These are phyloP conservation scores for Drosophila lacertosa DNA, from an alignment of 1,140 invertebrate species.

Conservation along the genomic window DNA sequence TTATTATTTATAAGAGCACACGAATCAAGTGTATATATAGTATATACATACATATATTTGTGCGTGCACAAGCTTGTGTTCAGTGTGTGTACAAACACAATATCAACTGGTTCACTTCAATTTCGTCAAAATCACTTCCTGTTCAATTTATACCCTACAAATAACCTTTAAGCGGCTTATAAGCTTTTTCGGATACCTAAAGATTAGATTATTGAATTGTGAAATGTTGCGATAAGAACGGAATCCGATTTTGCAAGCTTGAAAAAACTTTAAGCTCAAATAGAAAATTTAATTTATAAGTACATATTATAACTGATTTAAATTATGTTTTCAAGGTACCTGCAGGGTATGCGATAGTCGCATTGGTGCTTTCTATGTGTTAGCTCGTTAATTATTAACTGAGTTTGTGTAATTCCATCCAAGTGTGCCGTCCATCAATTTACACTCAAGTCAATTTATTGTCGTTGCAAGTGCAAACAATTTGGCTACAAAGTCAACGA, in stretches of 20 bases:
- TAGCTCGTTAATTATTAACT: conserved; percentile 6
- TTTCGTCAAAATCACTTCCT: conserved; percentile 25
- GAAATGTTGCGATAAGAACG: too few relatives aligned
- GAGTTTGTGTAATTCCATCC: conserved; percentile 2
- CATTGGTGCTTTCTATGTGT: not conserved
- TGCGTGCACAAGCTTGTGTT: not conserved
- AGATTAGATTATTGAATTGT: too few relatives aligned
- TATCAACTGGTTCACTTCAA: conserved; percentile 18
- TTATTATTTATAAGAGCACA: conserved; percentile 72
- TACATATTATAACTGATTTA: too few relatives aligned
- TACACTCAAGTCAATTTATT: conserved; percentile 3
- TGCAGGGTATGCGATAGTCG: not conserved
- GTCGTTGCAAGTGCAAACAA: conserved; percentile 28
- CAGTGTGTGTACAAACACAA: not conserved
- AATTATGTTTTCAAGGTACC: too few relatives aligned
- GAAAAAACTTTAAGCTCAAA: too few relatives aligned
- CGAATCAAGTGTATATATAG: conserved; percentile 5
- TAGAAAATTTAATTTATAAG: too few relatives aligned
- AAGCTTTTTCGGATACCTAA: too few relatives aligned
- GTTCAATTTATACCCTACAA: conserved; percentile 5
- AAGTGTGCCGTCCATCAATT: conserved; percentile 14
- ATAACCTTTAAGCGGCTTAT: too few relatives aligned
- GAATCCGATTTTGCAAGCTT: too few relatives aligned
- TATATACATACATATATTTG: not conserved
- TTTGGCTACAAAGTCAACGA: conserved; percentile 24